Percentiles rank a stretch among this genome's conserved stretches.
These are phyloP conservation scores for Pseudanteris insignis DNA, from an alignment of 2,888 invertebrate genomes.

Conservation along the genomic window DNA sequence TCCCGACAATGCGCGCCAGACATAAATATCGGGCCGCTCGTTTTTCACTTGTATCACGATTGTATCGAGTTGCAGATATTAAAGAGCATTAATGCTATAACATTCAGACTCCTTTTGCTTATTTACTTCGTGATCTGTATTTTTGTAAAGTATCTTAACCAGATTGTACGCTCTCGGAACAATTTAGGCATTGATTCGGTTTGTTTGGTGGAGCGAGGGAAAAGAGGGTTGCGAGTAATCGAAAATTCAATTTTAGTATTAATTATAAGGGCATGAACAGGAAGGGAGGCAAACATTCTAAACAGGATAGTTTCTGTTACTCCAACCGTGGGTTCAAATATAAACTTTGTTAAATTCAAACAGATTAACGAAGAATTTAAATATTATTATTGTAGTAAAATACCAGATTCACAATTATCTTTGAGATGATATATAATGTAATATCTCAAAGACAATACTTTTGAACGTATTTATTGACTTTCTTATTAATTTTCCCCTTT, in stretches of 20 bases:
- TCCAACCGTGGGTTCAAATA: too few species aligned
- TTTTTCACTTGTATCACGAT: background rate
- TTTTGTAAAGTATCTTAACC: background rate
- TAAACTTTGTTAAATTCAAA: too few species aligned
- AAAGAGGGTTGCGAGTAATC: background rate
- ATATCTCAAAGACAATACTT: too few species aligned
- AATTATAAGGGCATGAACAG: background rate
- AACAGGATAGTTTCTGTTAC: too few species aligned
- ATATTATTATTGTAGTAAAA: too few species aligned
- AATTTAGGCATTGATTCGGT: background rate
- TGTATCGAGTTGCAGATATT: slow-evolving; percentile 29
- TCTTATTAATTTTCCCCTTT: too few species aligned
- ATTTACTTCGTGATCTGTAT: slow-evolving; percentile 18
- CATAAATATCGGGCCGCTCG: slow-evolving; percentile 23
- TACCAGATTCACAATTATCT: too few species aligned
- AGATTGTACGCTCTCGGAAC: background rate
- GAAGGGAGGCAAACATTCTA: too few species aligned
- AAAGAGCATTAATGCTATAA: slow-evolving; percentile 6
- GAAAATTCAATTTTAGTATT: background rate
- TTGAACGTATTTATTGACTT: too few species aligned
- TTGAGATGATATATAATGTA: too few species aligned
- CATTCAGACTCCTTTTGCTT: slow-evolving; percentile 11
- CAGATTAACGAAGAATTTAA: too few species aligned
- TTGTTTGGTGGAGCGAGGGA: slow-evolving; percentile 3
- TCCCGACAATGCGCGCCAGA: slow-evolving; percentile 23